phyloP scores from a whole-genome alignment of 2,113 vertebrate species.

The Pelmatolapia mariae region DNA sequence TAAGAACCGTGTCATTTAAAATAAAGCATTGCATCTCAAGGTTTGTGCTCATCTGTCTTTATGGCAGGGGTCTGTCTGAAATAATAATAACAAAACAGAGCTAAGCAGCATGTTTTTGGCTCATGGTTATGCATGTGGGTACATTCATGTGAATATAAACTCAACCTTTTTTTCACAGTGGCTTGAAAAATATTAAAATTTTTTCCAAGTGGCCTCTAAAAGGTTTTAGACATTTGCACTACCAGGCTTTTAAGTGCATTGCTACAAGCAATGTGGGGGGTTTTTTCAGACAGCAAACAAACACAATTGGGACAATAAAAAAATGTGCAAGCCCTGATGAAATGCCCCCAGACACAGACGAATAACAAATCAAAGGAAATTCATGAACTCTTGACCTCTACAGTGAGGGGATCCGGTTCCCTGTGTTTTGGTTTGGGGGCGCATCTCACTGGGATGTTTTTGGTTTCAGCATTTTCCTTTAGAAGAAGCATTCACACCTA shows the following conservation, averaged over 20 bases:
- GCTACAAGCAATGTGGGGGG: neutral
- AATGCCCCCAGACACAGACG: neutral
- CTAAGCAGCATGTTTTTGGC: conserved; percentile 3
- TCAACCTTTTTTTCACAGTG: neutral
- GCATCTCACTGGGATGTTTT: neutral
- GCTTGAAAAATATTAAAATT: neutral
- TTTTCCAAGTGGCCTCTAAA: neutral
- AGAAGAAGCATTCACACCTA: neutral
- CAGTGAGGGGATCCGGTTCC: accelerated
- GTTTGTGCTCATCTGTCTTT: neutral
- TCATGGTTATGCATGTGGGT: conserved; percentile 8
- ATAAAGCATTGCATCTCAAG: conserved; percentile 2
- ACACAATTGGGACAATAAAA: neutral
- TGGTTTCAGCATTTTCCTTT: neutral
- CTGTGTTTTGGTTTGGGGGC: neutral
- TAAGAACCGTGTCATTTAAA: conserved; percentile 6
- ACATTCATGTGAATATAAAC: neutral
- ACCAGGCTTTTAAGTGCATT: conserved; percentile 2
- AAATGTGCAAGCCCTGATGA: neutral
- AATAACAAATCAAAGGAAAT: neutral
- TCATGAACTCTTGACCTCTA: neutral
- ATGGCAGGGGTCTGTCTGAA: neutral
- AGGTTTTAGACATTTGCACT: neutral
- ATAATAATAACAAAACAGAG: conserved; percentile 14
- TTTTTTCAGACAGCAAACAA: neutral